Evolutionary conservation across 2,888 invertebrate species (phyloP), one percentile per base, ranked within the genome.

Genomic region (Drosophila buzzatii): DNA sequence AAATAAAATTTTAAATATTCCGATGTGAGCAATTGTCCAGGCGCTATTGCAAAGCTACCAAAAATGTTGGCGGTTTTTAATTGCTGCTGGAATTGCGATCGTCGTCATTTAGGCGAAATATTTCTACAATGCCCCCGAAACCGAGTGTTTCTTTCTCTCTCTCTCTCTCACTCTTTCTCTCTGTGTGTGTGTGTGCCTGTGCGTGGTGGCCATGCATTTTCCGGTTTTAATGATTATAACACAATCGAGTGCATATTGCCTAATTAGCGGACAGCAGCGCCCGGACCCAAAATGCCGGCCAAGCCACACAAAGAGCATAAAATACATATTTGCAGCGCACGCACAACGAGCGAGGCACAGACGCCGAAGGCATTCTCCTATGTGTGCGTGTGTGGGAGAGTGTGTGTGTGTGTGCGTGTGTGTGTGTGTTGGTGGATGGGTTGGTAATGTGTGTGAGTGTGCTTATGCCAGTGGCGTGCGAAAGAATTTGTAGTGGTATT

Each of bases 181-280:
- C 23, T 41, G 44, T 41, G 52, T 55, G 53, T 9, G 39, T 39
- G 44, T 12, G 66, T 49, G 58, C 8, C 33, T 12, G 58, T 44
- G 10, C 23, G 42, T 60, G 73, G 71, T 71, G 58, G 73, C 74
- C 73, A 66, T 83, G 77, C 72, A 83, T 86, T 83, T 76, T 79
- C 82, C 73, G 76, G 77, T 71, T 85, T 90, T 88, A 88, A 88
- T 86, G 86, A 85, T 90, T 90, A 85, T 85, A 84, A 84, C 89
- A 85, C 85, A 89, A 89, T 85, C 89, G 87, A 85, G 87, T 88
- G 86, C 86, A 87, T 85, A 88, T 88, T 87, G 86, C 90, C 80
- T 87, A 90, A 90, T 90, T 87, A 89, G 90, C 78, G 86, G 71
- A 68, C 76, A 56, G 58, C 74, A 63, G 63, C 73, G 47, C 61